These are phyloP conservation scores for Antrozous pallidus DNA, from an alignment of 2,797 vertebrate species.

Conservation along the genomic window DNA sequence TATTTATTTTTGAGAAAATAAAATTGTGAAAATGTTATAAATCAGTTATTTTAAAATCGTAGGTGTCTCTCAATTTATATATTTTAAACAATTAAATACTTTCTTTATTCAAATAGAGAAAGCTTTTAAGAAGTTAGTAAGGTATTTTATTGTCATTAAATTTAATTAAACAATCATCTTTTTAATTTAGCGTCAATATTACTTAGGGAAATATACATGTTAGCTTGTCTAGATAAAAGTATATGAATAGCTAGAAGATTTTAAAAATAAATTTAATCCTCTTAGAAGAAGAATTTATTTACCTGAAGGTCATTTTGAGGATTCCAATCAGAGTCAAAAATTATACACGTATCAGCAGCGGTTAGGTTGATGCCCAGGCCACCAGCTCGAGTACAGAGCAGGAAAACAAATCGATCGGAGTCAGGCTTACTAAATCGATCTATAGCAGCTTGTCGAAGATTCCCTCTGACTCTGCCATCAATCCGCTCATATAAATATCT, in stretches of 20 bases:
- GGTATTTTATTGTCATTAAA: slow-evolving; percentile 1
- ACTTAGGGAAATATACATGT: not conserved
- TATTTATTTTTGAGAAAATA: not conserved
- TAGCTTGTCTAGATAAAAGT: slow-evolving; percentile 18
- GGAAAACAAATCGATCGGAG: slow-evolving; percentile 97
- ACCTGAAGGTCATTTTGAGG: slow-evolving; percentile 99
- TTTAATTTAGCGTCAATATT: slow-evolving; percentile 14
- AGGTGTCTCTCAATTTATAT: not conserved
- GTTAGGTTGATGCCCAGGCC: slow-evolving; percentile 98
- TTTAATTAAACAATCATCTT: slow-evolving; percentile 43
- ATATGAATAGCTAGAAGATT: not conserved
- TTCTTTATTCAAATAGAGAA: not conserved
- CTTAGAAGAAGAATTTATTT: slow-evolving; percentile 26
- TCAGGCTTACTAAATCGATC: slow-evolving; percentile 98
- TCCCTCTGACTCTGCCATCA: slow-evolving; percentile 95
- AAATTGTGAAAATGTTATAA: not conserved
- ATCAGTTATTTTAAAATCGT: not conserved
- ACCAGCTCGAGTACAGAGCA: slow-evolving; percentile 97
- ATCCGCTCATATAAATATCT: slow-evolving; percentile 97
- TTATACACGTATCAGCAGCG: slow-evolving; percentile 98
- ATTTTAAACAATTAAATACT: slow-evolving; percentile 31
- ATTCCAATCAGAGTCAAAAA: slow-evolving; percentile 99
- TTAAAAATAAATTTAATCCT: not conserved
- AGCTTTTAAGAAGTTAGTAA: not conserved
- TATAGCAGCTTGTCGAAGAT: slow-evolving; percentile 96